A percentile compares a stretch with the other conserved stretches of the same genome.
These are phyloP conservation scores for Pangasianodon hypophthalmus DNA, from an alignment of 2,113 vertebrate genomes.

Conservation along the genomic window DNA sequence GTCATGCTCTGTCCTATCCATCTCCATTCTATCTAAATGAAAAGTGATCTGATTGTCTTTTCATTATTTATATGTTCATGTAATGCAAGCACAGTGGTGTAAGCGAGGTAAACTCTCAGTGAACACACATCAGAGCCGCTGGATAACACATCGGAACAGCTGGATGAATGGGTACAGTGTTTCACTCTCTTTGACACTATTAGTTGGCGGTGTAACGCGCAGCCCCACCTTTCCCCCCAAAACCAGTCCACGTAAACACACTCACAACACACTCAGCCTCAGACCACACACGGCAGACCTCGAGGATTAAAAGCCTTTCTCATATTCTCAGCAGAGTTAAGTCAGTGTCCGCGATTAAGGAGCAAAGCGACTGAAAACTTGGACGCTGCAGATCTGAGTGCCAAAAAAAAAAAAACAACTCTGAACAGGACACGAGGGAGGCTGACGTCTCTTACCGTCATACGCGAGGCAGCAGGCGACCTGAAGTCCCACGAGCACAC, in stretches of 20 bases:
- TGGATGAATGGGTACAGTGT: slow-evolving; percentile 47
- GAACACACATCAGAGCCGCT: background rate
- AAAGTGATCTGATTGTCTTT: background rate
- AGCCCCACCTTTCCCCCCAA: slow-evolving; percentile 61
- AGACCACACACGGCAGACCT: background rate
- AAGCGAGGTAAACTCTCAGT: background rate
- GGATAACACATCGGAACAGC: background rate
- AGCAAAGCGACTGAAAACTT: background rate
- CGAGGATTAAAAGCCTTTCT: background rate
- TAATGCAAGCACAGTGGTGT: background rate
- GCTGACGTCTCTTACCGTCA: slow-evolving; percentile 70
- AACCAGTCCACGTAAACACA: slow-evolving; percentile 76
- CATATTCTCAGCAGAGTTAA: background rate
- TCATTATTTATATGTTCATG: background rate
- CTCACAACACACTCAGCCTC: background rate
- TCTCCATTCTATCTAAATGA: background rate
- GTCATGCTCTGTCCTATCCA: background rate
- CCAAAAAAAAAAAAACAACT: background rate
- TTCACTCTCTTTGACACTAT: slow-evolving; percentile 15
- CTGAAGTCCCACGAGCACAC: slow-evolving; percentile 65
- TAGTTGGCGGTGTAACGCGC: slow-evolving; percentile 54
- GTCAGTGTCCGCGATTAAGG: background rate
- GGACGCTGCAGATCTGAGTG: background rate
- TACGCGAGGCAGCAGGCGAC: slow-evolving; percentile 67
- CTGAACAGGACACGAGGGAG: background rate